phyloP scores from a whole-genome alignment of 1,140 invertebrate species.

The Panonychus citri region DNA sequence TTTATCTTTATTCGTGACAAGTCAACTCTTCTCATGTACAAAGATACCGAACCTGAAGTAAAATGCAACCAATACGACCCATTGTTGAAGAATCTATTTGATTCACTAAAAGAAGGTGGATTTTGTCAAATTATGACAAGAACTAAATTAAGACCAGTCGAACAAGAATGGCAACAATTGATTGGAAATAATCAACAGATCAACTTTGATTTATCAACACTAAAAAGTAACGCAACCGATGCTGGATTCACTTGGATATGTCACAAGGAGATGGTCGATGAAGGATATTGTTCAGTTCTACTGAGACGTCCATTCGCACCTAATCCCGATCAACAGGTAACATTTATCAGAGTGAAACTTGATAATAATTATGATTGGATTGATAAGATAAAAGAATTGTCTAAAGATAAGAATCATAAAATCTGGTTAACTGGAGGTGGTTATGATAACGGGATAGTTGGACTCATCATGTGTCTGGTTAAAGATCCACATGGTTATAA shows the following conservation, averaged over 20 bases:
- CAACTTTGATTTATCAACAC: background rate
- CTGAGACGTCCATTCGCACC: background rate
- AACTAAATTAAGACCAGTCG: too few relatives aligned
- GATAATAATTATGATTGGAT: conserved; percentile 42
- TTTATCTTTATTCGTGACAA: too few relatives aligned
- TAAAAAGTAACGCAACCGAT: background rate
- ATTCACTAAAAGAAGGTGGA: too few relatives aligned
- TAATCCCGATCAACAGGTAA: background rate
- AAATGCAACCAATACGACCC: too few relatives aligned
- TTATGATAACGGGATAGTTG: conserved; percentile 43
- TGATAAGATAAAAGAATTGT: conserved; percentile 25
- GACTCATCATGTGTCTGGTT: conserved; percentile 64
- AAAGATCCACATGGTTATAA: conserved; percentile 54
- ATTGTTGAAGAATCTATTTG: too few relatives aligned
- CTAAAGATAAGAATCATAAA: conserved; percentile 18
- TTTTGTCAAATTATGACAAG: too few relatives aligned
- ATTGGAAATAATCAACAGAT: background rate
- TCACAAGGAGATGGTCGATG: background rate
- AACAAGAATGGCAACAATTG: background rate
- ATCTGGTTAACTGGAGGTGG: conserved; percentile 38
- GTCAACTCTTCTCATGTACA: too few relatives aligned
- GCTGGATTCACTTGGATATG: background rate
- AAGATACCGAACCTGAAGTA: too few relatives aligned
- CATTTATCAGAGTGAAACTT: conserved; percentile 21
- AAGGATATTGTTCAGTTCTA: background rate